A percentile compares a stretch with the other conserved stretches of the same genome.
Conservation (phyloP, 2,888 invertebrate genomes). For the Acholoe squamosa region DNA sequence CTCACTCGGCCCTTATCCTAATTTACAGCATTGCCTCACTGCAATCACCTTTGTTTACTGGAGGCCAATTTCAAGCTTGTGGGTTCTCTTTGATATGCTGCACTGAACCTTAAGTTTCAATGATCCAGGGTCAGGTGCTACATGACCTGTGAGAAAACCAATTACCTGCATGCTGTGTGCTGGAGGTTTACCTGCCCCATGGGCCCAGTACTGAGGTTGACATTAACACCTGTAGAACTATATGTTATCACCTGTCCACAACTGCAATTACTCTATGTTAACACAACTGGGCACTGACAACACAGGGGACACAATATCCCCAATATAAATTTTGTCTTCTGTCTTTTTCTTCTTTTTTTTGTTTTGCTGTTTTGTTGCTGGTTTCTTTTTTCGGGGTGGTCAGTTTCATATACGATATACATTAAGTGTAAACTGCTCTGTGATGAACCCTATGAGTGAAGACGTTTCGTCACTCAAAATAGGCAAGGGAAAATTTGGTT, state of each 20-base stretch:
- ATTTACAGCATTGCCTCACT: no score
- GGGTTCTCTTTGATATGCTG: not conserved
- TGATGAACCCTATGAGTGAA: no score
- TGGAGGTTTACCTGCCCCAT: not conserved
- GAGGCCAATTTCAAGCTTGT: no score
- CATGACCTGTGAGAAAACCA: not conserved
- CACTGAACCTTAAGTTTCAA: constrained; percentile 1
- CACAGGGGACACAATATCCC: not conserved
- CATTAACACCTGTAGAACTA: not conserved
- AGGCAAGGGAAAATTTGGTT: no score
- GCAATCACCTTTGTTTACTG: no score
- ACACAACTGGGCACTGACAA: not conserved
- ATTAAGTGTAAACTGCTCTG: no score
- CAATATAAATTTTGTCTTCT: not conserved
- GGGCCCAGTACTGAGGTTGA: not conserved
- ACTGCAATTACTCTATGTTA: not conserved
- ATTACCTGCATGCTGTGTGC: constrained; percentile 14
- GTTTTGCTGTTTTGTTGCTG: no score
- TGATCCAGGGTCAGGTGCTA: constrained; percentile 4
- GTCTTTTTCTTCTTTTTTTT: no score
- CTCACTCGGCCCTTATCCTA: no score
- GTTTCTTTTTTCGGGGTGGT: no score
- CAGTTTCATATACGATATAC: no score
- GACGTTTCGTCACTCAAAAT: no score
- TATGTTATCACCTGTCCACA: not conserved